Evolutionary conservation across 2,797 vertebrate genomes (phyloP).

Genomic region (Falco biarmicus): DNA sequence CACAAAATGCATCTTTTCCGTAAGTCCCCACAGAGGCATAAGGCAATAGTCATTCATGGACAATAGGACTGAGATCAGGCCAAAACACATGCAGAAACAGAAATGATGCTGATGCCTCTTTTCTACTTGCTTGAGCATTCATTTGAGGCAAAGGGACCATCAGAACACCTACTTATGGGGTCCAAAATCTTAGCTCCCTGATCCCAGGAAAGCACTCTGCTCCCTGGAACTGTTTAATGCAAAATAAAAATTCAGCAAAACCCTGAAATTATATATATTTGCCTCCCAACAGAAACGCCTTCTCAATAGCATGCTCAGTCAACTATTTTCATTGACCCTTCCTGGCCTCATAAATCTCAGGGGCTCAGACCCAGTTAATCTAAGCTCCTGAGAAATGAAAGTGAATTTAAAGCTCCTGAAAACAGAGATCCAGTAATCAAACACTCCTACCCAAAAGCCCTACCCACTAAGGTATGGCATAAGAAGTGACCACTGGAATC

Average conservation of each 20-base stretch:
- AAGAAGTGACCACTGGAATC: background rate
- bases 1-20: background rate
- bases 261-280: background rate
- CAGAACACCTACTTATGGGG: background rate
- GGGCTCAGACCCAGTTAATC: background rate
- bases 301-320: background rate
- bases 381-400: background rate
- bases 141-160: background rate
- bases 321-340: background rate
- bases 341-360: background rate
- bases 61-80: background rate
- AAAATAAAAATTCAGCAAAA: conserved; percentile 14
- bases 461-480: background rate
- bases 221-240: background rate
- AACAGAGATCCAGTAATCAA: background rate
- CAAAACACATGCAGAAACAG: background rate
- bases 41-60: background rate
- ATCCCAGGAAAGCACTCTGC: background rate
- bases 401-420: background rate
- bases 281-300: background rate
- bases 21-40: background rate
- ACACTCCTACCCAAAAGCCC: background rate
- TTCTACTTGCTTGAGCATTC: background rate
- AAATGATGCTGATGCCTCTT: background rate
- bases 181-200: background rate